These are phyloP conservation scores for Chaenocephalus aceratus DNA, from an alignment of 2,113 vertebrate species.

Conservation along the genomic window DNA sequence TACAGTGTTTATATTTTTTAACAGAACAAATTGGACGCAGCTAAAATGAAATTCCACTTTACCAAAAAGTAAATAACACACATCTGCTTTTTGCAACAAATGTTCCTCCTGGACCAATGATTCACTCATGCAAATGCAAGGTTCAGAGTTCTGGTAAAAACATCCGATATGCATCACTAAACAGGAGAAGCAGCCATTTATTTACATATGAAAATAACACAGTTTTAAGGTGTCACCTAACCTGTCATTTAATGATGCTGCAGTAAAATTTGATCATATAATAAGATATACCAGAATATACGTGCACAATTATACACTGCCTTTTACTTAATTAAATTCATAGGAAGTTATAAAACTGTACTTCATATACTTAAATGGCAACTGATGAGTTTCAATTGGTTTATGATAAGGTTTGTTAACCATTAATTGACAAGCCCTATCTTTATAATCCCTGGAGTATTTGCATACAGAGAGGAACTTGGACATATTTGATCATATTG, in stretches of 20 bases:
- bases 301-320: background rate
- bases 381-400: background rate
- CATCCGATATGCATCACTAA: background rate
- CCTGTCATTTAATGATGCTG: background rate
- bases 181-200: background rate
- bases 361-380: background rate
- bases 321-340: background rate
- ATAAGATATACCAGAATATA: background rate
- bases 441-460: background rate
- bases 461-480: background rate
- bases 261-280: background rate
- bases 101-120: background rate
- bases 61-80: background rate
- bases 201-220: background rate
- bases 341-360: background rate
- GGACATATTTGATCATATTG: no score
- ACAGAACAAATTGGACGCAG: no score
- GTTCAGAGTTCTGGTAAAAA: background rate
- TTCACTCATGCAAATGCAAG: constrained; percentile 13
- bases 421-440: background rate
- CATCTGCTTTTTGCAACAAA: background rate
- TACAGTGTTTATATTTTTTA: background rate
- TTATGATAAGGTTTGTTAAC: background rate
- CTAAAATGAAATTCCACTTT: no score
- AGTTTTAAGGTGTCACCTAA: background rate